Conservation (phyloP, 2,113 vertebrate species). For the Quiscalus mexicanus region DNA sequence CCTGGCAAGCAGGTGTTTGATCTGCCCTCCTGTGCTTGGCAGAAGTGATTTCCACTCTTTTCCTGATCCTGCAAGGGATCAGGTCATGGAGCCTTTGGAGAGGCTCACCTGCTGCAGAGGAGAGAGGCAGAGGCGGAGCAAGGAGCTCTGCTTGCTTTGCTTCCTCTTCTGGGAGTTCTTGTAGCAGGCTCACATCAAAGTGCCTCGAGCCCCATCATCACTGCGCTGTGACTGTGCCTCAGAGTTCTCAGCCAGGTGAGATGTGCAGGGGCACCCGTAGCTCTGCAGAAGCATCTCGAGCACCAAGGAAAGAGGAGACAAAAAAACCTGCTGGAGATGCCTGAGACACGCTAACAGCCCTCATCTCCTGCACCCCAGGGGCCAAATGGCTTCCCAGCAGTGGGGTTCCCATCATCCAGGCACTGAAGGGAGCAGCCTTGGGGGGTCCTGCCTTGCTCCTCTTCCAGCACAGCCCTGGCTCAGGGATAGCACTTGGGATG, state of each 20-base stretch:
- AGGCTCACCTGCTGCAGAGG: background rate
- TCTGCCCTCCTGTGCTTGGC: background rate
- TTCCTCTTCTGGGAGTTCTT: background rate
- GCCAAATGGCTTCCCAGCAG: background rate
- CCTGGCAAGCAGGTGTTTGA: background rate
- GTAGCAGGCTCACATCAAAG: background rate
- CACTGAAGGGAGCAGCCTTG: background rate
- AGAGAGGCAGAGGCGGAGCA: background rate
- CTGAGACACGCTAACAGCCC: background rate
- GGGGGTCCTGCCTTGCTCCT: background rate
- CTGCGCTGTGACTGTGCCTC: background rate
- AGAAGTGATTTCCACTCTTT: background rate
- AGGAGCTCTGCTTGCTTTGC: background rate
- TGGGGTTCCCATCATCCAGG: background rate
- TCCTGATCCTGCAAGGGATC: background rate
- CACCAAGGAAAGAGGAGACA: background rate
- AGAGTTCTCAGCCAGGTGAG: background rate
- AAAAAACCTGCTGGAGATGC: background rate
- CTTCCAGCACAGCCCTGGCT: background rate
- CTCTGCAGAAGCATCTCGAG: background rate
- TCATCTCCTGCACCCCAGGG: background rate
- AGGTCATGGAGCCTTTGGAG: background rate
- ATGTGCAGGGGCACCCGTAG: background rate
- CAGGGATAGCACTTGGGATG: accelerated
- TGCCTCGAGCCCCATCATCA: accelerated